Evolutionary conservation across 2,113 vertebrate genomes (phyloP).

Genomic region (Labrus mixtus): DNA sequence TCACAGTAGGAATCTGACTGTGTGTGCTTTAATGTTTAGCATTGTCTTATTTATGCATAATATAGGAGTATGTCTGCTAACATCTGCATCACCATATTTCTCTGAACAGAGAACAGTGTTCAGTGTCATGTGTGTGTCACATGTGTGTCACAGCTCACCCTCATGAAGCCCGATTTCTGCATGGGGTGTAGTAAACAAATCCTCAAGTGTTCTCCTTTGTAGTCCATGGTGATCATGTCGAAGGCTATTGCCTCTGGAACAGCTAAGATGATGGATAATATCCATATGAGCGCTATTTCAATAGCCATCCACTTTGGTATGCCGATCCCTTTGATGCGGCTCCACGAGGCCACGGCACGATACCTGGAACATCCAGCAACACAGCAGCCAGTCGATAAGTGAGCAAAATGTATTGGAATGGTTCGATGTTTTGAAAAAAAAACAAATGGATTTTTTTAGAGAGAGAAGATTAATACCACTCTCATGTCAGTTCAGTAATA

Average conservation of each 20-base stretch:
- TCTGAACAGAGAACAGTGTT: not conserved
- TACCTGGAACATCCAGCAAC: slow-evolving; percentile 86
- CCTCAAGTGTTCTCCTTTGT: slow-evolving; percentile 88
- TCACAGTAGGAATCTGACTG: slow-evolving; percentile 2
- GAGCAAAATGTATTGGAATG: not conserved
- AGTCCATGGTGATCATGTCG: slow-evolving; percentile 91
- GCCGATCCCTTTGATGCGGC: slow-evolving; percentile 94
- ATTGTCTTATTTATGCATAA: not conserved
- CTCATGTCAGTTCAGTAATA: too few species aligned
- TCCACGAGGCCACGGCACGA: slow-evolving; percentile 96
- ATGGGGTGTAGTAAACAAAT: slow-evolving; percentile 91
- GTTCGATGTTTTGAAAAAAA: too few species aligned
- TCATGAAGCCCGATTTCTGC: slow-evolving; percentile 91
- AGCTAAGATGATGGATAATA: slow-evolving; percentile 91
- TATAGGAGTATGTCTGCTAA: not conserved
- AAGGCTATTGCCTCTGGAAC: slow-evolving; percentile 94
- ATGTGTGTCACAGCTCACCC: slow-evolving; percentile 80
- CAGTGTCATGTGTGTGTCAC: not conserved
- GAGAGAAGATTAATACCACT: too few species aligned
- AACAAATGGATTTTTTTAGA: too few species aligned
- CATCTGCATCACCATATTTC: slow-evolving; percentile 15
- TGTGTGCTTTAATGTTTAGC: not conserved
- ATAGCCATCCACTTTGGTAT: slow-evolving; percentile 94
- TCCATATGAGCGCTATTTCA: slow-evolving; percentile 95
- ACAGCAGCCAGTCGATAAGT: not conserved